Evolutionary conservation across 2,113 vertebrate species (phyloP).

Genomic region (Panurus biarmicus): DNA sequence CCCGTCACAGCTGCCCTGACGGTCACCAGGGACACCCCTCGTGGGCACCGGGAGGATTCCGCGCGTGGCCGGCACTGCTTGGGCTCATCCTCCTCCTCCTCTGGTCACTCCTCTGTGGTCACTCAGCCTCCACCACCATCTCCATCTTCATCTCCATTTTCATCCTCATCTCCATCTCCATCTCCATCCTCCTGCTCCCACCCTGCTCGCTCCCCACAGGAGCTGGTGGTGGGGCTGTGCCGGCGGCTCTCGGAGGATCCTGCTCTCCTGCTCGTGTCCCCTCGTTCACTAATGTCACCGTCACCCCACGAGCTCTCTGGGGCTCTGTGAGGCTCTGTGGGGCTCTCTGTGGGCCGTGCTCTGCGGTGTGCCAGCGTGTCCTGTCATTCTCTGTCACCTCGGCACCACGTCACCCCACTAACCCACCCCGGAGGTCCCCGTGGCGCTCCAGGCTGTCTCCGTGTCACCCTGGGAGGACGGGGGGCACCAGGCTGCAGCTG

Average conservation of each 20-base stretch:
- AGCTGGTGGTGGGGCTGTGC: neutral
- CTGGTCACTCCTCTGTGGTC: neutral
- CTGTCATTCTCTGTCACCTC: neutral
- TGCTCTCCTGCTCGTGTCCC: neutral
- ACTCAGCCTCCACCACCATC: neutral
- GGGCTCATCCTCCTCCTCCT: neutral
- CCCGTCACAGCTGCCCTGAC: rapidly evolving
- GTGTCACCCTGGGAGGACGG: neutral
- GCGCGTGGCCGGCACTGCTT: neutral
- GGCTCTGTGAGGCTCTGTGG: neutral
- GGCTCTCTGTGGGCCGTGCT: constrained; percentile 21
- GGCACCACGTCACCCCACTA: constrained; percentile 30
- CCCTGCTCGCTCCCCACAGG: neutral
- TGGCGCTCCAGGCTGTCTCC: neutral
- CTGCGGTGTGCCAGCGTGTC: constrained; percentile 7
- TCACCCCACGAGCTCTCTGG: neutral
- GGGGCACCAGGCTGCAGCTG: neutral
- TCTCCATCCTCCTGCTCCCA: neutral
- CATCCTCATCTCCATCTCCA: neutral
- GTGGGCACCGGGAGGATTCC: neutral
- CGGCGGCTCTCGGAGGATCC: neutral
- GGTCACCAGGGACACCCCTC: neutral
- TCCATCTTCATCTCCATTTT: neutral
- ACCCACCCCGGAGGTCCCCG: neutral
- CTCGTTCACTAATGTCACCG: constrained; percentile 12